These are phyloP conservation scores for Phenganax subtilis DNA, from an alignment of 92 coral and sea anemone species.

Conservation along the genomic window DNA sequence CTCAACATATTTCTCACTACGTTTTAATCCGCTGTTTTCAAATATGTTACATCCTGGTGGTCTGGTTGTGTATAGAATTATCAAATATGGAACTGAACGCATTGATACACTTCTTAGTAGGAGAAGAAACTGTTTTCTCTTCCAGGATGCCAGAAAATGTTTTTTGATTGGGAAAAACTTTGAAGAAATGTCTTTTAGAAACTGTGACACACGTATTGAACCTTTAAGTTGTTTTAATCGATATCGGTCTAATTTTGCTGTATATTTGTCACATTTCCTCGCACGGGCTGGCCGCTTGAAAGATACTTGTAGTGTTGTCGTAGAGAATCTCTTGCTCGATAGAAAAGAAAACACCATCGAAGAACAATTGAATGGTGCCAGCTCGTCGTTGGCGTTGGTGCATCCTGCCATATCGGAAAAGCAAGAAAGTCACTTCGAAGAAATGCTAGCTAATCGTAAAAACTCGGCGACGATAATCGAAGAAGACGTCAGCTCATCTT, in stretches of 20 bases:
- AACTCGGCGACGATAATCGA: background rate
- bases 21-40: constrained; percentile 7
- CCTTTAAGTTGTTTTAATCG: constrained; percentile 8
- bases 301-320: background rate
- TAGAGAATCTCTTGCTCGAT: background rate
- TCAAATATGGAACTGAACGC: background rate
- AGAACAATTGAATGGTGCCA: background rate
- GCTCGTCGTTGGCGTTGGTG: background rate
- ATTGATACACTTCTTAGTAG: background rate
- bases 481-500: background rate
- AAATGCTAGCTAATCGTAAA: background rate
- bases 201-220: background rate
- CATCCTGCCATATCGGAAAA: background rate
- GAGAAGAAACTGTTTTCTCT: background rate
- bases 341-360: background rate
- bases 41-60: background rate
- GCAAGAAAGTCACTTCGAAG: constrained; percentile 2
- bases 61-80: background rate
- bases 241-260: constrained; percentile 13
- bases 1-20: background rate
- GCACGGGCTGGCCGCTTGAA: constrained; percentile 26
- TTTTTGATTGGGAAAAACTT: background rate
- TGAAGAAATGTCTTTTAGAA: background rate
- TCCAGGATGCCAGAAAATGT: background rate
- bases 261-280: constrained; percentile 1